Percentiles rank a stretch among this genome's conserved stretches.
Conservation (phyloP, 2,113 vertebrate species). For the Centropus bengalensis region DNA sequence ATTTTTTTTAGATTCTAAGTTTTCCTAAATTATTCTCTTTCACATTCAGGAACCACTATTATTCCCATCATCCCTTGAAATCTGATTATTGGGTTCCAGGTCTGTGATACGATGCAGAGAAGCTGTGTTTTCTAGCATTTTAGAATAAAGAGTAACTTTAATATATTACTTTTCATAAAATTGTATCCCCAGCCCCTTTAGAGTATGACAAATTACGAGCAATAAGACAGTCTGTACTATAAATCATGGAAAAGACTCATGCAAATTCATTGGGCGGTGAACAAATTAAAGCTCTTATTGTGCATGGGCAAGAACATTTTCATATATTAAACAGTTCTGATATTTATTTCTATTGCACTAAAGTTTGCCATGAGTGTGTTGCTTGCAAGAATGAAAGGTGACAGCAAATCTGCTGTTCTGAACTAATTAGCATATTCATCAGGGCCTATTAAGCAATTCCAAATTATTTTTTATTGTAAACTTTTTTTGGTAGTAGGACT, state of each 20-base stretch:
- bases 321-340: neutral
- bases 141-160: neutral
- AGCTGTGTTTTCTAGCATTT: neutral
- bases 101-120: neutral
- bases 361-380: neutral
- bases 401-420: neutral
- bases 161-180: constrained; percentile 3
- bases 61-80: neutral
- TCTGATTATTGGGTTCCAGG: neutral
- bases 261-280: constrained; percentile 23
- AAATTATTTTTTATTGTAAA: constrained; percentile 26
- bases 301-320: neutral
- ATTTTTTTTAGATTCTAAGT: neutral
- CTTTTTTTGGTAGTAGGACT: neutral
- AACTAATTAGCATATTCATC: constrained; percentile 48
- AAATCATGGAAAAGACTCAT: constrained; percentile 32
- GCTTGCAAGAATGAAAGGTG: neutral
- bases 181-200: constrained; percentile 2
- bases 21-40: neutral
- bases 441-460: constrained; percentile 23
- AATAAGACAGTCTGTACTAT: neutral
- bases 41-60: neutral
- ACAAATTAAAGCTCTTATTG: constrained; percentile 22
- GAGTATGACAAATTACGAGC: neutral
- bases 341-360: neutral